These are phyloP conservation scores for Solen grandis DNA, from an alignment of 1,140 invertebrate genomes.

Conservation along the genomic window DNA sequence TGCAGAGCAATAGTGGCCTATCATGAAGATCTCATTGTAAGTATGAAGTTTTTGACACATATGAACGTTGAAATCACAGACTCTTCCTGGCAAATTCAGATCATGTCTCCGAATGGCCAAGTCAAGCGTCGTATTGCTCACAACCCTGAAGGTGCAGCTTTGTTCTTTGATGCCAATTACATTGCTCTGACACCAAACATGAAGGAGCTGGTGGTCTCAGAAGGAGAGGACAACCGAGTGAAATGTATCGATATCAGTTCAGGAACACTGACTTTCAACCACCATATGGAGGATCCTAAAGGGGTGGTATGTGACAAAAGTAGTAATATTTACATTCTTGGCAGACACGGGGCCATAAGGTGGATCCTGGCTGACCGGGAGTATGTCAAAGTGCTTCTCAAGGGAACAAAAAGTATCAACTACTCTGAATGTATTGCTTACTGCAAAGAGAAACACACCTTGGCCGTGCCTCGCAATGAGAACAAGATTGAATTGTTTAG, in stretches of 20 bases:
- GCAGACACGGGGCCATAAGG: conserved; percentile 38
- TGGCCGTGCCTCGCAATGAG: conserved; percentile 45
- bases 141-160: conserved; percentile 16
- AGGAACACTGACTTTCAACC: conserved; percentile 49
- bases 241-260: conserved; percentile 46
- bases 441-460: conserved; percentile 23
- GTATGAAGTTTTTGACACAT: conserved; percentile 26
- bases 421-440: conserved; percentile 42
- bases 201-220: conserved; percentile 39
- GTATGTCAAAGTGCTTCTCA: conserved; percentile 37
- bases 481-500: conserved; percentile 50
- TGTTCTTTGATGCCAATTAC: conserved; percentile 50
- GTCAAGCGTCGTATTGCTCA: conserved; percentile 29
- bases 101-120: conserved; percentile 22
- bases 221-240: conserved; percentile 42
- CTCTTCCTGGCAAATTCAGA: conserved; percentile 40
- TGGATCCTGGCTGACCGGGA: conserved; percentile 46
- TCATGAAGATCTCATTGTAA: conserved; percentile 40
- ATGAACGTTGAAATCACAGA: conserved; percentile 35
- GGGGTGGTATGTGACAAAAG: conserved; percentile 45
- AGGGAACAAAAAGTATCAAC: conserved; percentile 30
- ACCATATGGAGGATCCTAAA: conserved; percentile 51
- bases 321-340: conserved; percentile 48
- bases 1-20: conserved; percentile 35
- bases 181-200: conserved; percentile 29